Conservation (phyloP, 2,888 invertebrate genomes). For the Nesidiocoris tenuis region DNA sequence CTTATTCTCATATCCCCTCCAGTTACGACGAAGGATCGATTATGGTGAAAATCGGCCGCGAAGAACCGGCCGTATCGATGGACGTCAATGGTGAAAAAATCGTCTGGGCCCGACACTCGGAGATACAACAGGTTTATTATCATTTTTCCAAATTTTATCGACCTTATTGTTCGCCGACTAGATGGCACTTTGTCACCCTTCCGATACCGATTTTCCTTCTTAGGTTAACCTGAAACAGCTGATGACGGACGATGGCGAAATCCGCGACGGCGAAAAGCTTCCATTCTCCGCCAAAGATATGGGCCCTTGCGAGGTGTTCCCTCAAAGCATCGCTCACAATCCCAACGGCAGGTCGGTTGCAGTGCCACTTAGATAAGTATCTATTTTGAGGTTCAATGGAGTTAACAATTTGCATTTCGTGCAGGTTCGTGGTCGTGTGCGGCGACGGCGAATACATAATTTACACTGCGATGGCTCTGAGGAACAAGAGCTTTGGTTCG, state of each 20-base stretch:
- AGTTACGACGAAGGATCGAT: constrained; percentile 93
- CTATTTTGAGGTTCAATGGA: no score
- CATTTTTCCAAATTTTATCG: neutral
- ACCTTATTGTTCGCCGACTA: neutral
- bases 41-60: constrained; percentile 93
- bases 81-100: constrained; percentile 98
- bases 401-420: neutral
- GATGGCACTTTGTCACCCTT: neutral
- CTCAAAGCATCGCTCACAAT: constrained; percentile 96
- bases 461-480: constrained; percentile 97
- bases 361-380: neutral
- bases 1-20: neutral
- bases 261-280: constrained; percentile 88
- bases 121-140: constrained; percentile 80
- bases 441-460: constrained; percentile 99
- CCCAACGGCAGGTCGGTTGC: constrained; percentile 87
- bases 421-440: constrained; percentile 84
- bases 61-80: constrained; percentile 99
- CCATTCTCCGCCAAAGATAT: constrained; percentile 96
- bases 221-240: constrained; percentile 74
- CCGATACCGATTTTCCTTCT: neutral
- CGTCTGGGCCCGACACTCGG: constrained; percentile 97
- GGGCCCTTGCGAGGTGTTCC: constrained; percentile 99
- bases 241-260: constrained; percentile 69
- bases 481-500: constrained; percentile 97